Evolutionary conservation across 2,797 vertebrate genomes (phyloP).

Genomic region (Cirrhinus molitorella): DNA sequence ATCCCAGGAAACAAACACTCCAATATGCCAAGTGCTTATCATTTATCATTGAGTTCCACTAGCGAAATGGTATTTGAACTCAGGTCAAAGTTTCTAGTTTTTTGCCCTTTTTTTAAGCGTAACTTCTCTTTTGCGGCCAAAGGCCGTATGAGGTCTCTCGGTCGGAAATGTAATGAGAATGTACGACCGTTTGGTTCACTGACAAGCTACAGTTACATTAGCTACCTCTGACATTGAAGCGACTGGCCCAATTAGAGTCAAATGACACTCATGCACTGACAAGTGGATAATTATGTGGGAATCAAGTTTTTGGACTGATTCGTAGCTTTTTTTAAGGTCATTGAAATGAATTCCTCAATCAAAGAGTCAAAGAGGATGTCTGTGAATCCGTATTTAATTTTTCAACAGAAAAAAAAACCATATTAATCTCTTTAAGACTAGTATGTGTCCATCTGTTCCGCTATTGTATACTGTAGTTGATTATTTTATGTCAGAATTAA

Average conservation of each 20-base stretch:
- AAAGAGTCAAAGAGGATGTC: too few species aligned
- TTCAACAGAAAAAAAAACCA: not conserved
- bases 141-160: constrained; percentile 30
- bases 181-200: constrained; percentile 42
- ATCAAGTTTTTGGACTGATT: constrained; percentile 14
- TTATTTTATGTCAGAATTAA: not conserved
- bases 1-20: constrained; percentile 48
- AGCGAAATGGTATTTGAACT: constrained; percentile 30
- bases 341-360: not conserved
- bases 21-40: constrained; percentile 49
- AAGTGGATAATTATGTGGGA: constrained; percentile 60
- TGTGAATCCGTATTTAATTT: not conserved
- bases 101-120: constrained; percentile 5
- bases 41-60: constrained; percentile 41
- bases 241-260: constrained; percentile 66
- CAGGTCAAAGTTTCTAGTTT: constrained; percentile 15
- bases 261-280: constrained; percentile 61
- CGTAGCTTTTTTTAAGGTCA: not conserved
- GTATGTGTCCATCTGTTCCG: not conserved
- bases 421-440: not conserved
- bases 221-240: constrained; percentile 47
- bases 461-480: not conserved
- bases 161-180: constrained; percentile 58
- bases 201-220: constrained; percentile 34
- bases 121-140: not conserved